phyloP scores from a whole-genome alignment of 2,113 vertebrate genomes.

The Dissostichus mawsoni region DNA sequence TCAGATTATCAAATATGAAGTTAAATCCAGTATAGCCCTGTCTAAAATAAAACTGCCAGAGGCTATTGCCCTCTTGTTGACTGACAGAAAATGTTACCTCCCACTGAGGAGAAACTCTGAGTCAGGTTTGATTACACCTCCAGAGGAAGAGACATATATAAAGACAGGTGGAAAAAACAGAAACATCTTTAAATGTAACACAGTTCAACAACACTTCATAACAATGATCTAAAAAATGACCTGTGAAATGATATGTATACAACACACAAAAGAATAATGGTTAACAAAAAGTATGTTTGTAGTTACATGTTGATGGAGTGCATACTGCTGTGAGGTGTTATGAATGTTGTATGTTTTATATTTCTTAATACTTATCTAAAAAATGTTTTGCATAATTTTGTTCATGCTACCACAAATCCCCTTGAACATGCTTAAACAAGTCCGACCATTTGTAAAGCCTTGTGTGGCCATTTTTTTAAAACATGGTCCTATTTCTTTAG shows the following conservation, averaged over 20 bases:
- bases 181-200: not conserved
- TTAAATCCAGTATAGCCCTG: constrained; percentile 8
- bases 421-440: too few species aligned
- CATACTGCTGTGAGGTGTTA: not conserved
- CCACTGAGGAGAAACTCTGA: constrained; percentile 12
- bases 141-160: not conserved
- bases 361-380: not conserved
- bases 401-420: too few species aligned
- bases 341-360: not conserved
- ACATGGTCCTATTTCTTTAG: too few species aligned
- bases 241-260: not conserved
- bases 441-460: too few species aligned
- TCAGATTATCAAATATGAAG: constrained; percentile 30
- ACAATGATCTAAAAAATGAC: not conserved
- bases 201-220: not conserved
- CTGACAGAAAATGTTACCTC: constrained; percentile 36
- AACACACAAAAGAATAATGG: not conserved
- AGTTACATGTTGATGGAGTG: not conserved
- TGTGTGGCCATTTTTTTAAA: too few species aligned
- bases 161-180: not conserved
- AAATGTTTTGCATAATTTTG: not conserved
- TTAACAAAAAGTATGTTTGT: not conserved
- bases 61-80: constrained; percentile 34
- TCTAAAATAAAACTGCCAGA: constrained; percentile 3
- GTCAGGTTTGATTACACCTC: constrained; percentile 14